A percentile compares a stretch with the other conserved stretches of the same genome.
These are phyloP conservation scores for Caiman crocodilus DNA, from an alignment of 2,797 vertebrate species.

Conservation along the genomic window DNA sequence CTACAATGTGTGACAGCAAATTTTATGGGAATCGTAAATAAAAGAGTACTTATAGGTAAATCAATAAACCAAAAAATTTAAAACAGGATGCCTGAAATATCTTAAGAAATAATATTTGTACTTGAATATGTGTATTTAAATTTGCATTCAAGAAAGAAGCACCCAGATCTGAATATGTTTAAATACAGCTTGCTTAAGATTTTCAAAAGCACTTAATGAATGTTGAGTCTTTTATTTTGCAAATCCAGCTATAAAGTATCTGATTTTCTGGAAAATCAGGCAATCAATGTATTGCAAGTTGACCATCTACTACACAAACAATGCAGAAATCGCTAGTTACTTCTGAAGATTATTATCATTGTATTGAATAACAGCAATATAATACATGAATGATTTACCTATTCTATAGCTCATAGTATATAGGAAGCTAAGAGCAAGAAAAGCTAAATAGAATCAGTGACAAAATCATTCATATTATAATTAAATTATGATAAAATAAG, in stretches of 20 bases:
- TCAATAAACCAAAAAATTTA: neutral
- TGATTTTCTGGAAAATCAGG: neutral
- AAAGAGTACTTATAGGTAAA: neutral
- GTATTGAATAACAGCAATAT: neutral
- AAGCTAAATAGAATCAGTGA: fast-evolving
- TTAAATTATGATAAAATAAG: neutral
- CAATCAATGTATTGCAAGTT: too few species aligned
- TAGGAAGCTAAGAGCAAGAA: neutral
- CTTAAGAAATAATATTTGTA: neutral
- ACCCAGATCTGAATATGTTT: too few species aligned
- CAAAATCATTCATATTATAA: neutral
- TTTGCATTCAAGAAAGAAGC: too few species aligned
- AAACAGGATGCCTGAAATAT: neutral
- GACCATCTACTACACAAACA: neutral
- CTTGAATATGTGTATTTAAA: too few species aligned
- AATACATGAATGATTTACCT: fast-evolving
- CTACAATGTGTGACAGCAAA: neutral
- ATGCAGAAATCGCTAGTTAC: fast-evolving
- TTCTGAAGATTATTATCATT: fast-evolving
- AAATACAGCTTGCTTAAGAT: neutral
- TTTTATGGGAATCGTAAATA: fast-evolving
- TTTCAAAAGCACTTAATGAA: neutral
- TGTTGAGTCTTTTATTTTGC: neutral
- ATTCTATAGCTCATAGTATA: neutral
- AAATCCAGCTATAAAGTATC: neutral